Evolutionary conservation across 2,113 vertebrate genomes (phyloP).

Genomic region (Eubucco bourcierii): DNA sequence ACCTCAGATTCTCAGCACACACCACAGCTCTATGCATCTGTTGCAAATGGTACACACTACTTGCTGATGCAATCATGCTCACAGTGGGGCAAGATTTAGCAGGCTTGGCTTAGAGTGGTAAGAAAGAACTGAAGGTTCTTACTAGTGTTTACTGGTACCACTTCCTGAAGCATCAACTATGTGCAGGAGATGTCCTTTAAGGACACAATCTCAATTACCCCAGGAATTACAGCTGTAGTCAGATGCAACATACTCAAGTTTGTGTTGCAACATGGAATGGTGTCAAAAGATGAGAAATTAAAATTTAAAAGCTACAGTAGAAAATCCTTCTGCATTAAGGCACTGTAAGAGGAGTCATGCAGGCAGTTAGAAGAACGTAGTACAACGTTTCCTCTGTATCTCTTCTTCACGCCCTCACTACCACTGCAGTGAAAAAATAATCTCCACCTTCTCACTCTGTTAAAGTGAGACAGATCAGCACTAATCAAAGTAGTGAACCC

Average conservation of each 20-base stretch:
- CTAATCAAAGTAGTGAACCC: not conserved
- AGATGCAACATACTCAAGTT: not conserved
- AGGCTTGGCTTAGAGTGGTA: not conserved
- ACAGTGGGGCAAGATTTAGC: not conserved
- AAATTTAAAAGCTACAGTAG: not conserved
- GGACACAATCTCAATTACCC: not conserved
- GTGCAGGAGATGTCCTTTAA: not conserved
- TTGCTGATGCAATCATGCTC: not conserved
- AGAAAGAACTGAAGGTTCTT: not conserved
- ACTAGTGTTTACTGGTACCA: not conserved
- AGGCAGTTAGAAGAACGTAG: not conserved
- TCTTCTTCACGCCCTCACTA: not conserved
- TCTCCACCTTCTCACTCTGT: not conserved
- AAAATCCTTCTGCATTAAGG: not conserved
- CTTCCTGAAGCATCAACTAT: not conserved
- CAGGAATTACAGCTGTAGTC: not conserved
- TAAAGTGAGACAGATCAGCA: not conserved
- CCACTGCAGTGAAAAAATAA: not conserved
- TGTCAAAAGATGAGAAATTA: not conserved
- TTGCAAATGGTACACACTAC: not conserved
- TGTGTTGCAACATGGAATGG: not conserved
- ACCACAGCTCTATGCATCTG: not conserved
- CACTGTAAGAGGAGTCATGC: not conserved
- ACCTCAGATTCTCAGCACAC: not conserved
- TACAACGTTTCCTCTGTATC: not conserved